These are phyloP conservation scores for Brachyrhaphis roseni DNA, from an alignment of 2,797 vertebrate genomes.

Conservation along the genomic window DNA sequence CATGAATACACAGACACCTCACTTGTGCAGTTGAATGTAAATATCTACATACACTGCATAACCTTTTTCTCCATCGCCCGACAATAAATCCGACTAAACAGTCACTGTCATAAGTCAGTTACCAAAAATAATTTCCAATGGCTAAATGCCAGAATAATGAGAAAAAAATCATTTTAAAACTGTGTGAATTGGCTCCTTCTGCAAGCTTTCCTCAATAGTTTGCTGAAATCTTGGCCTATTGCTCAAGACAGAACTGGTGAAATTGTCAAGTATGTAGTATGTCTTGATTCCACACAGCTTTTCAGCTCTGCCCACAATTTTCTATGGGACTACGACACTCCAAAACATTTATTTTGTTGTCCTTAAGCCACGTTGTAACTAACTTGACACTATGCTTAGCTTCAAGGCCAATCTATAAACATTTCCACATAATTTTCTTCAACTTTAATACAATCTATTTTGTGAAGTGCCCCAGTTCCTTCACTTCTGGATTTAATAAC, in stretches of 20 bases:
- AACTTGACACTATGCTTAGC: not conserved
- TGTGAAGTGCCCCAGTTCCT: not conserved
- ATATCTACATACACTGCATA: not conserved
- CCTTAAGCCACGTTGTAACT: not conserved
- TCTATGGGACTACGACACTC: not conserved
- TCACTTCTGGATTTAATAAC: not conserved
- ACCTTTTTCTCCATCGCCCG: not conserved
- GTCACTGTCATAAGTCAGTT: not conserved
- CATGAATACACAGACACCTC: conserved; percentile 35
- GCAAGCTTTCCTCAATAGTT: not conserved
- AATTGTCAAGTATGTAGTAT: not conserved
- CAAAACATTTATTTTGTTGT: not conserved
- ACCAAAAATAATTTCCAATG: not conserved
- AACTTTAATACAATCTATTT: not conserved
- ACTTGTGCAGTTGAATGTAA: conserved; percentile 34
- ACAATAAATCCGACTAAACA: not conserved
- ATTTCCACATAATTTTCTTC: not conserved
- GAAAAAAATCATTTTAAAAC: not conserved
- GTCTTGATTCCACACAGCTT: not conserved
- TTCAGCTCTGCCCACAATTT: not conserved
- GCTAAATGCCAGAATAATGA: not conserved
- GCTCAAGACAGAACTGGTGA: not conserved
- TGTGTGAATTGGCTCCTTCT: not conserved
- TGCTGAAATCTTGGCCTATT: not conserved
- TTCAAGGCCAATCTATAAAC: not conserved